phyloP scores from a whole-genome alignment of 2,113 vertebrate genomes.

The Scomber scombrus region DNA sequence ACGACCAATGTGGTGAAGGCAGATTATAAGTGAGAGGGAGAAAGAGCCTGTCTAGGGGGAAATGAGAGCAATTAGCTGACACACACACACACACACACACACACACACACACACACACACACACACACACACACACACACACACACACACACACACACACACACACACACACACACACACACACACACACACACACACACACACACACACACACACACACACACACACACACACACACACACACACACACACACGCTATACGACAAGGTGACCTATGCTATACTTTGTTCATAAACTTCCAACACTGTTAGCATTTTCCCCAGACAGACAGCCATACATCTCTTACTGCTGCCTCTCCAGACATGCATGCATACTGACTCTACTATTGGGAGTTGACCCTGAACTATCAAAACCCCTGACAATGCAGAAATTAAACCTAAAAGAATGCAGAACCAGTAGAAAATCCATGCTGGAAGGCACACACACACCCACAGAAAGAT shows the following conservation, averaged over 20 bases:
- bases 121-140: conserved; percentile 20
- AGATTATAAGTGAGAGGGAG: conserved; percentile 78
- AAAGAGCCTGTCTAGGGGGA: conserved; percentile 67
- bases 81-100: conserved; percentile 13
- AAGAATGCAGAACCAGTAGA: conserved; percentile 16
- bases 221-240: conserved; percentile 35
- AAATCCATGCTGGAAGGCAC: background rate
- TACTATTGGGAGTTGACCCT: conserved; percentile 50
- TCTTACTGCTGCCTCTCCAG: conserved; percentile 25
- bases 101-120: conserved; percentile 17
- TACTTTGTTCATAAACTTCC: conserved; percentile 50
- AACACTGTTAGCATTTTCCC: conserved; percentile 27
- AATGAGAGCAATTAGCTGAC: conserved; percentile 71
- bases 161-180: conserved; percentile 25
- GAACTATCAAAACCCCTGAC: conserved; percentile 33
- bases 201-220: conserved; percentile 35
- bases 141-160: conserved; percentile 20
- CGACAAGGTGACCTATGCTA: conserved; percentile 73
- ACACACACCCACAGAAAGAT: background rate
- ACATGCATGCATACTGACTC: conserved; percentile 55
- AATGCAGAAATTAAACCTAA: conserved; percentile 25
- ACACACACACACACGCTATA: conserved; percentile 20
- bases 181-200: conserved; percentile 35
- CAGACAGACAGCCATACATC: conserved; percentile 22
- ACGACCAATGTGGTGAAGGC: conserved; percentile 58